Conservation (phyloP, 2,113 vertebrate genomes). For the Bostrychus sinensis region DNA sequence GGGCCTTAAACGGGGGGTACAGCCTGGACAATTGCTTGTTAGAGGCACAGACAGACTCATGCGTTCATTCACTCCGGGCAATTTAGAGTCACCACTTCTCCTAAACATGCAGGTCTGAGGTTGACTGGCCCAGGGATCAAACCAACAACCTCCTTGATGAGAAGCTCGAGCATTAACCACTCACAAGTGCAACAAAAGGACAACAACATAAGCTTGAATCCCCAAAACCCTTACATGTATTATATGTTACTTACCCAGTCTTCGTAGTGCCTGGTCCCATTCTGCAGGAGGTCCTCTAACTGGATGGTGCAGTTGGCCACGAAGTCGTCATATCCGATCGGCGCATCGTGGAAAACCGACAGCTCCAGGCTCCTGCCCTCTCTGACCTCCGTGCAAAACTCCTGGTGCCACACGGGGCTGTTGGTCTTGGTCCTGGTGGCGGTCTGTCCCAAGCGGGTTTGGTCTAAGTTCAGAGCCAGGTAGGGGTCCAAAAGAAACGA, state of each 20-base stretch:
- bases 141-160: too few relatives aligned
- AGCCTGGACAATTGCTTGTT: too few relatives aligned
- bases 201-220: too few relatives aligned
- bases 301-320: conserved; percentile 99
- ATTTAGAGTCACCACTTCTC: too few relatives aligned
- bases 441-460: conserved; percentile 97
- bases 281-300: conserved; percentile 99
- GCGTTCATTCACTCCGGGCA: too few relatives aligned
- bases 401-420: conserved; percentile 96
- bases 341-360: conserved; percentile 98
- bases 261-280: conserved; percentile 97
- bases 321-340: conserved; percentile 98
- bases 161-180: too few relatives aligned
- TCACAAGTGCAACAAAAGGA: too few relatives aligned
- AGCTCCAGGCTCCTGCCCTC: conserved; percentile 96
- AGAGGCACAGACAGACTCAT: too few relatives aligned
- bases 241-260: conserved; percentile 88
- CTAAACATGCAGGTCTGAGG: too few relatives aligned
- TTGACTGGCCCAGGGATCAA: too few relatives aligned
- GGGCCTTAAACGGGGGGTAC: too few relatives aligned
- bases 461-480: conserved; percentile 97
- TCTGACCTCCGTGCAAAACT: conserved; percentile 96
- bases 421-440: conserved; percentile 96
- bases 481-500: conserved; percentile 97
- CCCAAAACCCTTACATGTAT: too few relatives aligned